A percentile compares a stretch with the other conserved stretches of the same genome.
These are phyloP conservation scores for Protodeltote pygarga DNA, from an alignment of 2,888 invertebrate species.

Conservation along the genomic window DNA sequence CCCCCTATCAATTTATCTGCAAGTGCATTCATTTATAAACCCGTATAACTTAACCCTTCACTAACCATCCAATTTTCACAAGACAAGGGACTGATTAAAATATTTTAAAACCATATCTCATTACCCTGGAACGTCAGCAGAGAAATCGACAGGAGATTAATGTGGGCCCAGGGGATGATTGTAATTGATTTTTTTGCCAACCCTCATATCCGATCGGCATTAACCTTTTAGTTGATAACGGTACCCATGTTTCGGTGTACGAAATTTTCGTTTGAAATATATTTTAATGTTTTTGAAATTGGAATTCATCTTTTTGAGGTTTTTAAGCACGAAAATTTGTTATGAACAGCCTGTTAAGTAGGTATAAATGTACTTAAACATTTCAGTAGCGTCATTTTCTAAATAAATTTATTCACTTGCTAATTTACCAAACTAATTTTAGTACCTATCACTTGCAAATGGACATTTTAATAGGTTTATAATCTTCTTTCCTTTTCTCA, in stretches of 20 bases:
- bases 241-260: conserved; percentile 25
- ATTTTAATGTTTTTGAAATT: conserved; percentile 28
- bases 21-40: conserved; percentile 3
- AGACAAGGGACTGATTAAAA: conserved; percentile 35
- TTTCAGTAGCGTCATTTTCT: too few relatives aligned
- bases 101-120: conserved; percentile 50
- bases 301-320: conserved; percentile 24
- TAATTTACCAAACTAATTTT: too few relatives aligned
- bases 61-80: conserved; percentile 7
- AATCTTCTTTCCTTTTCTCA: too few relatives aligned
- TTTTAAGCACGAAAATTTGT: too few relatives aligned
- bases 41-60: conserved; percentile 16
- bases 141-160: conserved; percentile 57
- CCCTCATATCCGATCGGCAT: conserved; percentile 40
- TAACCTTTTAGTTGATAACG: conserved; percentile 47
- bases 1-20: too few relatives aligned
- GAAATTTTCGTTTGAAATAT: conserved; percentile 34
- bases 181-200: conserved; percentile 57
- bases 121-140: conserved; percentile 46
- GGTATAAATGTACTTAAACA: too few relatives aligned
- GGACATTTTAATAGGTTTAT: too few relatives aligned
- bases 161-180: conserved; percentile 48
- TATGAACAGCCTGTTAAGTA: too few relatives aligned
- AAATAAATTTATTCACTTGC: too few relatives aligned
- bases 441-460: too few relatives aligned